A percentile compares a stretch with the other conserved stretches of the same genome.
These are phyloP conservation scores for Drosophila robusta DNA, from an alignment of 2,888 invertebrate genomes.

Conservation along the genomic window DNA sequence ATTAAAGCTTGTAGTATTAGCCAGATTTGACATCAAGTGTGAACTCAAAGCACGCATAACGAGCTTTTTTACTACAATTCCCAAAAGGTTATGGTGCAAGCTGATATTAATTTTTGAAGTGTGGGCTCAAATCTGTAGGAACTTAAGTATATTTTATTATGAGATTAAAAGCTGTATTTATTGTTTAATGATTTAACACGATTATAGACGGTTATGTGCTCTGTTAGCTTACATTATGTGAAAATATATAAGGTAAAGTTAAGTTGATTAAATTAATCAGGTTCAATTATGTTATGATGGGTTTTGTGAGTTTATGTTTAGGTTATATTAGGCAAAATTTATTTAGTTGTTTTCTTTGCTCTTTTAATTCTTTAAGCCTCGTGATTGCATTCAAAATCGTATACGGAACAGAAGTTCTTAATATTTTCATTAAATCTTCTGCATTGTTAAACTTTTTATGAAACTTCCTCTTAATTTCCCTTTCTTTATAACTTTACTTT, in stretches of 20 bases:
- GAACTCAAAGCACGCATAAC: no score
- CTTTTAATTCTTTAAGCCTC: neutral
- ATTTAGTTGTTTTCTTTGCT: neutral
- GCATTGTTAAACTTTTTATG: constrained; percentile 1
- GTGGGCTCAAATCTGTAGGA: neutral
- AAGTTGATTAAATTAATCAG: no score
- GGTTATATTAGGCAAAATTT: no score
- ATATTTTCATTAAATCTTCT: constrained; percentile 15
- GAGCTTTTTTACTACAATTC: neutral
- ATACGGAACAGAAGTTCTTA: neutral
- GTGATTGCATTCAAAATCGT: neutral
- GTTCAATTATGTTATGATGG: no score
- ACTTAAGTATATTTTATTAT: neutral
- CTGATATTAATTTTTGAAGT: neutral
- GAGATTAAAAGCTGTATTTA: neutral
- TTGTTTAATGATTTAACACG: no score
- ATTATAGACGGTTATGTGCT: no score
- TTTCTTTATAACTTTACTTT: constrained; percentile 3
- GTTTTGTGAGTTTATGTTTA: no score
- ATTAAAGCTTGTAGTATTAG: neutral
- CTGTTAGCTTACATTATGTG: neutral
- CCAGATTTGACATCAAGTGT: neutral
- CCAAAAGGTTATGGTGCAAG: neutral
- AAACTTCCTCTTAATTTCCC: constrained; percentile 3
- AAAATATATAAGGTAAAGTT: neutral